Conservation (phyloP, 2,113 vertebrate species). For the Lepus americanus region DNA sequence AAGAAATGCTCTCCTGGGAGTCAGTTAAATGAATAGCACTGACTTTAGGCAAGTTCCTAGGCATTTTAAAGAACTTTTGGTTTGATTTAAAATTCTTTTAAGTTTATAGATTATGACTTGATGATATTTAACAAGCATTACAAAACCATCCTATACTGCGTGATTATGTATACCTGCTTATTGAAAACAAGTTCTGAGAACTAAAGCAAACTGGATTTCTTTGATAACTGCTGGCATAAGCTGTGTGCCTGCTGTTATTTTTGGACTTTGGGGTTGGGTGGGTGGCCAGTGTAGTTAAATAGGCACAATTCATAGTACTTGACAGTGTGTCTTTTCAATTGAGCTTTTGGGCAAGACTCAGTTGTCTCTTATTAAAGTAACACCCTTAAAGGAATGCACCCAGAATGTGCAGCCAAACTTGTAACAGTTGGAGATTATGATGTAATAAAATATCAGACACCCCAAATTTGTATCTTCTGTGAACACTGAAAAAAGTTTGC, state of each 20-base stretch:
- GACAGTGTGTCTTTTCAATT: slow-evolving; percentile 32
- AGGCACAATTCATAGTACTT: neutral
- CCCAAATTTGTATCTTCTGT: neutral
- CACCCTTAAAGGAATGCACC: slow-evolving; percentile 49
- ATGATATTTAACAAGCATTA: neutral
- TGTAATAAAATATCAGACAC: neutral
- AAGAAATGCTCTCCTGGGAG: slow-evolving; percentile 10
- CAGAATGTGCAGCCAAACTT: neutral
- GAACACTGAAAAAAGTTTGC: neutral
- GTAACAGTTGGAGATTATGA: neutral
- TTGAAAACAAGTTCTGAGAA: neutral
- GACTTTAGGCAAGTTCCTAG: slow-evolving; percentile 23
- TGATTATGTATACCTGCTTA: neutral
- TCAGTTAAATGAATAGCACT: neutral
- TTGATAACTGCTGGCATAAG: neutral
- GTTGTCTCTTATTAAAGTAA: slow-evolving; percentile 3
- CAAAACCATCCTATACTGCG: neutral
- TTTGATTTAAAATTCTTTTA: neutral
- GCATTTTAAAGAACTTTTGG: neutral
- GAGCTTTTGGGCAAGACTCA: slow-evolving; percentile 18
- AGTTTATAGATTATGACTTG: slow-evolving; percentile 4
- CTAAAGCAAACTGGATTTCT: slow-evolving; percentile 5
- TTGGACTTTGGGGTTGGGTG: neutral
- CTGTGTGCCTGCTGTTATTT: neutral
- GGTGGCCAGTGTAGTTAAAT: neutral